Evolutionary conservation across 2,797 vertebrate genomes (phyloP).

Genomic region (Podarcis siculus): DNA sequence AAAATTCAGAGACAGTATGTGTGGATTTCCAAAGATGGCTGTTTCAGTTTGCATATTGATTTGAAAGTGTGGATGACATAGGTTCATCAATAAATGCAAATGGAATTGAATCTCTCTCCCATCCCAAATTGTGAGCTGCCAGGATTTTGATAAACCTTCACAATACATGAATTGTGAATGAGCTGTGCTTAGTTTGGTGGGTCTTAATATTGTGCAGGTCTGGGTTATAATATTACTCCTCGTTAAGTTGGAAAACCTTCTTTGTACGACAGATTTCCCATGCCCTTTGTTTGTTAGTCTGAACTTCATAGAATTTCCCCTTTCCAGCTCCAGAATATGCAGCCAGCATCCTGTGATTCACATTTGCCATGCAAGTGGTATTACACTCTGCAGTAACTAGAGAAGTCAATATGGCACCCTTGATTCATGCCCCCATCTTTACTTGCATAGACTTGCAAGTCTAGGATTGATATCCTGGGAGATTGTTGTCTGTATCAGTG

Average conservation of each 20-base stretch:
- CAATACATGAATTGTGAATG: not conserved
- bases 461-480: not conserved
- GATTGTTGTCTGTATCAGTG: not conserved
- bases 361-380: not conserved
- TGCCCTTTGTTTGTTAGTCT: not conserved
- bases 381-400: not conserved
- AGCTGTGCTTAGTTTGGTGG: not conserved
- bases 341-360: not conserved
- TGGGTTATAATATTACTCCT: not conserved
- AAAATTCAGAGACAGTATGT: too few relatives aligned
- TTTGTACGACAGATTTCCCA: not conserved
- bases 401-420: not conserved
- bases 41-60: too few relatives aligned
- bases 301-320: not conserved
- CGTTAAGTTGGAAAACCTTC: not conserved
- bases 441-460: too few relatives aligned
- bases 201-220: not conserved
- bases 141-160: not conserved
- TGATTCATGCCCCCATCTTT: not conserved
- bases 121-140: not conserved
- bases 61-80: too few relatives aligned
- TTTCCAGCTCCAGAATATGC: slow-evolving; percentile 5
- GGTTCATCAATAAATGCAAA: too few relatives aligned
- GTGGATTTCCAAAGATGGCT: too few relatives aligned
- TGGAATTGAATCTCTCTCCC: too few relatives aligned